Conservation (phyloP, 2,113 vertebrate genomes). For the Eidolon helvum region DNA sequence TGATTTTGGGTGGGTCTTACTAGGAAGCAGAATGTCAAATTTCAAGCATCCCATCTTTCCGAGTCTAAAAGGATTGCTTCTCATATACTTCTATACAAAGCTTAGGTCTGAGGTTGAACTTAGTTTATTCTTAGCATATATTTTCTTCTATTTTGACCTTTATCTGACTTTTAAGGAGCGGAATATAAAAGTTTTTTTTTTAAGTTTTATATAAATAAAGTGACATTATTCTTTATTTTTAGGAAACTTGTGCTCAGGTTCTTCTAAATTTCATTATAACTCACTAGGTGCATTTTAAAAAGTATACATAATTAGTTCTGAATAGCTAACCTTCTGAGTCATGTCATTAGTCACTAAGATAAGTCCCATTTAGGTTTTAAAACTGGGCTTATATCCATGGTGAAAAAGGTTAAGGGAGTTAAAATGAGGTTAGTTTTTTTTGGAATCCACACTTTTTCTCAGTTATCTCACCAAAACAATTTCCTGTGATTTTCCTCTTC, state of each 20-base stretch:
- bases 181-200: slow-evolving; percentile 31
- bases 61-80: not conserved
- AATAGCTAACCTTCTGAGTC: slow-evolving; percentile 13
- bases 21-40: not conserved
- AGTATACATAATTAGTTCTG: slow-evolving; percentile 38
- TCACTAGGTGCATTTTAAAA: slow-evolving; percentile 17
- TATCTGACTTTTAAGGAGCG: slow-evolving; percentile 47
- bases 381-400: slow-evolving; percentile 4
- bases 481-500: not conserved
- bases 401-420: slow-evolving; percentile 10
- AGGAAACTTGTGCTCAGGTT: not conserved
- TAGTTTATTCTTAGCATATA: slow-evolving; percentile 40
- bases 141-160: slow-evolving; percentile 55
- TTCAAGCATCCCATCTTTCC: not conserved
- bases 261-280: slow-evolving; percentile 32
- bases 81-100: not conserved
- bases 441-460: not conserved
- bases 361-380: slow-evolving; percentile 30
- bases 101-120: not conserved
- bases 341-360: not conserved
- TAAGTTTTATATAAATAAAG: slow-evolving; percentile 18
- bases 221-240: slow-evolving; percentile 58
- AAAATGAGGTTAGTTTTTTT: not conserved
- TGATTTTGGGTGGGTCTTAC: not conserved
- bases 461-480: slow-evolving; percentile 37